A percentile compares a stretch with the other conserved stretches of the same genome.
These are phyloP conservation scores for Pseudolycoriella hygida DNA, from an alignment of 2,888 invertebrate genomes.

Conservation along the genomic window DNA sequence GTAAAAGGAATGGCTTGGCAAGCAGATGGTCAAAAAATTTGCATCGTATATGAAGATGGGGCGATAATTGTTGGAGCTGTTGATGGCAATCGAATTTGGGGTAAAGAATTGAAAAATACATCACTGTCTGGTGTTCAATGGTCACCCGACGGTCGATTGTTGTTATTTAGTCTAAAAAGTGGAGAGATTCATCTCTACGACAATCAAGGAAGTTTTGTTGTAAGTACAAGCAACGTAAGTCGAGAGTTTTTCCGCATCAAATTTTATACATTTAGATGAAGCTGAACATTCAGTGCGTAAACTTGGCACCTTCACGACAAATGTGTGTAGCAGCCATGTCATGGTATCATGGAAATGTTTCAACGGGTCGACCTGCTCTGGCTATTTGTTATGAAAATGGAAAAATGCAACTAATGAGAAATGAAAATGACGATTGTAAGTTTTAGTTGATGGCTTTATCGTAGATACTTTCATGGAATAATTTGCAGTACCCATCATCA, in stretches of 20 bases:
- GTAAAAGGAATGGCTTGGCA: constrained; percentile 98
- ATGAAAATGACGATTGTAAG: constrained; percentile 71
- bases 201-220: constrained; percentile 67
- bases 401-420: constrained; percentile 71
- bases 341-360: constrained; percentile 72
- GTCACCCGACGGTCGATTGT: constrained; percentile 77
- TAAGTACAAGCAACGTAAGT: constrained; percentile 21
- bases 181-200: constrained; percentile 94
- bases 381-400: constrained; percentile 82
- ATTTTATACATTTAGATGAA: constrained; percentile 42
- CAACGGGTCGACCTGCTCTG: constrained; percentile 57
- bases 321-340: constrained; percentile 56
- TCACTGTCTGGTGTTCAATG: constrained; percentile 78
- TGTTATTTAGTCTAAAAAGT: constrained; percentile 76
- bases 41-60: constrained; percentile 98
- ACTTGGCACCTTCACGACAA: constrained; percentile 31
- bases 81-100: constrained; percentile 96
- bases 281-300: constrained; percentile 42
- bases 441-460: constrained; percentile 2
- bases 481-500: constrained; percentile 52
- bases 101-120: constrained; percentile 83
- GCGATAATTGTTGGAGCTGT: constrained; percentile 51
- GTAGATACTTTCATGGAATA: no score
- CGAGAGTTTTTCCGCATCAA: constrained; percentile 1
- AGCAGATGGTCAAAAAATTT: constrained; percentile 89